Base-by-base conservation (phyloP, 2,113 vertebrate species). In the Lichenostomus cassidix region DNA sequence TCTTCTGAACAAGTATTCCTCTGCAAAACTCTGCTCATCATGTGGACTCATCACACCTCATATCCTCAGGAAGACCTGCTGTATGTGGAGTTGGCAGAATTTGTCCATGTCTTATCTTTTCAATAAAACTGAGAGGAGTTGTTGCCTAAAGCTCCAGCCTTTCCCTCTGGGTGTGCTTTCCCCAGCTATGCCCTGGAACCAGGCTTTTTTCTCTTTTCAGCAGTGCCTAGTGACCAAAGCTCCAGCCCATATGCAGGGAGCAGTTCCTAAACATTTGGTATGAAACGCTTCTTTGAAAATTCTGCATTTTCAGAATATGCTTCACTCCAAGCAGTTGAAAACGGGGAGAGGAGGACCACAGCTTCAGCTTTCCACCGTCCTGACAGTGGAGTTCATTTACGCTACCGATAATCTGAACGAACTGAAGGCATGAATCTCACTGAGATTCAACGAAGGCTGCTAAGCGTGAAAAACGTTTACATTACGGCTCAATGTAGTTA, bases 201-300 rank as follows among this genome's bases (percentile, higher is more conserved):
- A 67, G 42, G 15, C 18, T 65, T 41, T 33, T 35, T 35, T 69
- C 11, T 86, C 22, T 35, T 47, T 44, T 64, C 52, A 73, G 33
- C 19, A 8, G 5, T 3, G 50, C 13, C 59, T 35, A 13, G 13
- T 22, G 67, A 42, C 21, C 9, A 46, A 79, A 68, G 9, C 59
- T 59, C 62, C 59, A 47, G 25, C 21, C 12, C 9, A 12, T 12
- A 23, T 0, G 0, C 10, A 74, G 28, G 25, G 8, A 74, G 6
- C 6, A 55, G 42, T 25, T 70, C 68, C 91, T 63, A 15, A 65
- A 53, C 12, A 28, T 58, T 25, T 20, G 9, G 5, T 49, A 28
- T 25, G 25, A 29, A 79, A 15, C 6, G 39, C 49, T 6, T 9
- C 1, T 65, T 5, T 47, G 64, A 53, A 77, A 94, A 75, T 10